Evolutionary conservation across 2,888 invertebrate genomes (phyloP).

Genomic region (Ochropleura leucogaster): DNA sequence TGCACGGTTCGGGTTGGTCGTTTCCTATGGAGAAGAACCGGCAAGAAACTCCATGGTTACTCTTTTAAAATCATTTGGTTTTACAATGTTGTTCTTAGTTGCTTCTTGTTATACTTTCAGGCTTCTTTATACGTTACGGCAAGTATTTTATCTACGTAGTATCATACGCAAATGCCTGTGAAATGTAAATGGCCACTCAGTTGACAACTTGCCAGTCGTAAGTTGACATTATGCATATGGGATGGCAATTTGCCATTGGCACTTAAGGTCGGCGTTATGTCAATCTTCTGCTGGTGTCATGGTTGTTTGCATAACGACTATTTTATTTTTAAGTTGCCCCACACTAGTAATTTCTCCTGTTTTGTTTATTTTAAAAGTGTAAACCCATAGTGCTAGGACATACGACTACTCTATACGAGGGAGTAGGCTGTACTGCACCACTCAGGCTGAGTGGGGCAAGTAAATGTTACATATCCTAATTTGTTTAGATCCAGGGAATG

Average conservation of each 20-base stretch:
- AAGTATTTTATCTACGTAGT: neutral
- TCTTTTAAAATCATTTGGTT: too few species aligned
- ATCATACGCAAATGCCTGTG: neutral
- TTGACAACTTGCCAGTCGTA: slow-evolving; percentile 9
- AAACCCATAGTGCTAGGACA: neutral
- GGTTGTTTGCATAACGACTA: neutral
- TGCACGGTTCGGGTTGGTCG: too few species aligned
- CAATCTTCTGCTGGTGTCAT: neutral
- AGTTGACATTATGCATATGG: neutral
- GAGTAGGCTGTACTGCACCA: neutral
- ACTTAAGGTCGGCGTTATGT: neutral
- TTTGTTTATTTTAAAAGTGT: neutral
- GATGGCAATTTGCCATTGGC: slow-evolving; percentile 21
- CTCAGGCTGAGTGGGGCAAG: too few species aligned
- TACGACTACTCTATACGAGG: neutral
- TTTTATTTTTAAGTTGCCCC: neutral
- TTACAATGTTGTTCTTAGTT: too few species aligned
- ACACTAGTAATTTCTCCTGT: too few species aligned
- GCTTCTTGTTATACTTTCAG: neutral
- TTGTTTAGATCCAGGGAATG: too few species aligned
- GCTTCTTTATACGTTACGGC: neutral
- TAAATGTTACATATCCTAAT: too few species aligned
- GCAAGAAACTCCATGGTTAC: too few species aligned
- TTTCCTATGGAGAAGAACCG: too few species aligned
- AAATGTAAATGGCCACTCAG: slow-evolving; percentile 1